A percentile compares a stretch with the other conserved stretches of the same genome.
Conservation (phyloP, 1,140 invertebrate species). For the Zaprionus ornatus region DNA sequence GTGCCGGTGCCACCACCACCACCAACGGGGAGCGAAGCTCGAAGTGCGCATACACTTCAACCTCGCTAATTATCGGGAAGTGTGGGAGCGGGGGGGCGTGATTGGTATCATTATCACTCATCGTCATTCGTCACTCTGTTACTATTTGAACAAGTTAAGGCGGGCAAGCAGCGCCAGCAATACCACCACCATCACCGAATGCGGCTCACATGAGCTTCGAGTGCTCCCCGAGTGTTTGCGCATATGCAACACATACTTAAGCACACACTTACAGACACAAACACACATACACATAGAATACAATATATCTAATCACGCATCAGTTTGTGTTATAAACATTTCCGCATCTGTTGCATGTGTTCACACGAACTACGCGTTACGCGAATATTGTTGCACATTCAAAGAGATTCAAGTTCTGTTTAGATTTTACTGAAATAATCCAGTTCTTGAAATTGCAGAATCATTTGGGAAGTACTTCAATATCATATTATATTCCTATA, state of each 20-base stretch:
- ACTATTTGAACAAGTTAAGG: conserved; percentile 43
- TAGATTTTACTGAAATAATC: not conserved
- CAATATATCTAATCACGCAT: conserved; percentile 34
- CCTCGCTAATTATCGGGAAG: conserved; percentile 34
- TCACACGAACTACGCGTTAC: conserved; percentile 21
- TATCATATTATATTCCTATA: too few species aligned
- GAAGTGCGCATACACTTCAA: conserved; percentile 15
- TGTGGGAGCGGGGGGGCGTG: conserved; percentile 4
- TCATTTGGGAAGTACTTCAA: too few species aligned
- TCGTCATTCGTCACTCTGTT: conserved; percentile 53
- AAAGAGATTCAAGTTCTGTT: not conserved
- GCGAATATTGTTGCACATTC: not conserved
- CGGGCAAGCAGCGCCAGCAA: conserved; percentile 22
- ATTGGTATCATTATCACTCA: conserved; percentile 43
- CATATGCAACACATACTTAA: conserved; percentile 25
- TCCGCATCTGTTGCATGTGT: conserved; percentile 24
- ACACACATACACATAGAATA: not conserved
- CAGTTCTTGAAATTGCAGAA: not conserved
- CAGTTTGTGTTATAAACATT: conserved; percentile 37
- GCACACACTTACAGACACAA: not conserved
- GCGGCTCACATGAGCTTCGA: conserved; percentile 63
- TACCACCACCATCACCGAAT: too few species aligned
- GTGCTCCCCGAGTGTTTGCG: conserved; percentile 53
- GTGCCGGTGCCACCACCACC: not conserved
- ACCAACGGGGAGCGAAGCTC: not conserved